A percentile compares a stretch with the other conserved stretches of the same genome.
phyloP scores from a whole-genome alignment of 2,113 vertebrate genomes.

The Gymnogyps californianus region DNA sequence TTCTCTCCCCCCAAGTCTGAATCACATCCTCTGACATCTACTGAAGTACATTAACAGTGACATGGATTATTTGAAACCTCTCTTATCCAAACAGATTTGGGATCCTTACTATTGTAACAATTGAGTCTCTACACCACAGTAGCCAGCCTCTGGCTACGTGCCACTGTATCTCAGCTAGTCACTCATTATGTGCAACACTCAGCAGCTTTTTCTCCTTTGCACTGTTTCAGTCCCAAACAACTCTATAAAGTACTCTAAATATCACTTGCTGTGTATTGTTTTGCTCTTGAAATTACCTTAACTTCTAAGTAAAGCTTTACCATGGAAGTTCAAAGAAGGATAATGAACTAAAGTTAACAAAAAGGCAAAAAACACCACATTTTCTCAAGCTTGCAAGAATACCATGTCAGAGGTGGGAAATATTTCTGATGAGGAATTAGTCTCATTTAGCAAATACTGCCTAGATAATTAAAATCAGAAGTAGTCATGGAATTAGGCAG shows the following conservation, averaged over 20 bases:
- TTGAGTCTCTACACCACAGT: not conserved
- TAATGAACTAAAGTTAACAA: not conserved
- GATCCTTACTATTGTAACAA: not conserved
- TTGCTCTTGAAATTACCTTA: not conserved
- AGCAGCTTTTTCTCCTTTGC: not conserved
- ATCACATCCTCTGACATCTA: constrained; percentile 49
- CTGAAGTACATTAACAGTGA: constrained; percentile 46
- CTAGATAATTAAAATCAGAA: constrained; percentile 14
- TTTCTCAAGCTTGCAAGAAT: not conserved
- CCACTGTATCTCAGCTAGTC: constrained; percentile 17
- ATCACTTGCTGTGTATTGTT: not conserved
- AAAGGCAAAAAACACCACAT: not conserved
- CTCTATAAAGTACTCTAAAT: not conserved
- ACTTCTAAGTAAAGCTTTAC: not conserved
- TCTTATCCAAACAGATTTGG: constrained; percentile 32
- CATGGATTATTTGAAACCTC: constrained; percentile 11
- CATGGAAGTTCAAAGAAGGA: not conserved
- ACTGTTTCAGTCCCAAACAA: not conserved
- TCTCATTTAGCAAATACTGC: not conserved
- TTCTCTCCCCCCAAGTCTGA: constrained; percentile 18
- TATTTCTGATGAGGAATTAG: not conserved
- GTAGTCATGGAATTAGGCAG: not conserved
- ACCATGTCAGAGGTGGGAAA: not conserved
- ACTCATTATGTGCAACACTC: not conserved
- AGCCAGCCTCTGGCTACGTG: constrained; percentile 6